phyloP scores from a whole-genome alignment of 2,113 vertebrate genomes.

The Bostrychus sinensis region DNA sequence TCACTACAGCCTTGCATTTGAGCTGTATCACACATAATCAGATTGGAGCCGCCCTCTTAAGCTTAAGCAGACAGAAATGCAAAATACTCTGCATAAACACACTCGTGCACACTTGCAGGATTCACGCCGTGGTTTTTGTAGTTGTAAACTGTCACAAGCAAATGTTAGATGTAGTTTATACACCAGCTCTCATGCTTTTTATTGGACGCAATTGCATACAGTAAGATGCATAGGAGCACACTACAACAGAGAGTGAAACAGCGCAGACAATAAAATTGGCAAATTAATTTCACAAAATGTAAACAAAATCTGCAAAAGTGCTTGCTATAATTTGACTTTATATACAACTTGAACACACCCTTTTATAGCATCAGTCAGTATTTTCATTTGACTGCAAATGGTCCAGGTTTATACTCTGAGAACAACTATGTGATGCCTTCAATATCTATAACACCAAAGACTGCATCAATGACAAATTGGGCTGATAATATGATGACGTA shows the following conservation, averaged over 20 bases:
- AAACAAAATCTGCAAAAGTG: no score
- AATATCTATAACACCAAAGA: background rate
- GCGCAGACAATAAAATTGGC: background rate
- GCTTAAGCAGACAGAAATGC: slow-evolving; percentile 35
- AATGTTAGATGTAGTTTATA: no score
- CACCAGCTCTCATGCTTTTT: no score
- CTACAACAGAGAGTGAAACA: background rate
- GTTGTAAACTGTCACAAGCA: background rate
- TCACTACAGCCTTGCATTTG: slow-evolving; percentile 49
- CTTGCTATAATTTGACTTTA: no score
- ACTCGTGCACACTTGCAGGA: background rate
- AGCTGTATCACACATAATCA: slow-evolving; percentile 58
- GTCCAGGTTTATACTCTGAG: no score
- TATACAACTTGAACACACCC: no score
- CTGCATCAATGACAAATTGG: background rate
- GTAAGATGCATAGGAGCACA: background rate
- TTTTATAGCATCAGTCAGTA: no score
- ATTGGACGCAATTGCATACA: background rate
- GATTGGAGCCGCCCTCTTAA: slow-evolving; percentile 43
- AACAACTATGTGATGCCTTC: background rate
- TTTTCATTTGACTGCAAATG: background rate
- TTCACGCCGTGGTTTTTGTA: background rate
- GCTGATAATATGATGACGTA: background rate
- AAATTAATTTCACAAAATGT: no score
- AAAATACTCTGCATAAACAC: slow-evolving; percentile 34